A percentile compares a stretch with the other conserved stretches of the same genome.
phyloP scores from a whole-genome alignment of 2,888 invertebrate genomes.

The Rhogogaster chlorosoma region DNA sequence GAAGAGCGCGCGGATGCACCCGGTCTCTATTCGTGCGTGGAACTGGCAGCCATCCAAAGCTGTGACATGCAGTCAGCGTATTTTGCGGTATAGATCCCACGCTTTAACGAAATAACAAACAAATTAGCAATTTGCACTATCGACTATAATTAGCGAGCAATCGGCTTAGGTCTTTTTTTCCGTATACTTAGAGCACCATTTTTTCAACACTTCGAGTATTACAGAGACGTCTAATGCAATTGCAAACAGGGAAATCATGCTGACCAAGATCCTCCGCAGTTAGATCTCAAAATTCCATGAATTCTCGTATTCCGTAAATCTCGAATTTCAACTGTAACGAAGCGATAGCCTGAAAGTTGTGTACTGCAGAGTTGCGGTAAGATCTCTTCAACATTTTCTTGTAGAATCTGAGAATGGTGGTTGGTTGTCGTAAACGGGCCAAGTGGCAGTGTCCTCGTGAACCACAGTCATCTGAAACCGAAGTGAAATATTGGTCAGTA shows the following conservation, averaged over 20 bases:
- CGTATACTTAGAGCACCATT: neutral
- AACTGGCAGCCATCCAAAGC: conserved; percentile 25
- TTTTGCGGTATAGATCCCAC: conserved; percentile 11
- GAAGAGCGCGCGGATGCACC: conserved; percentile 54
- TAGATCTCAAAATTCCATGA: too few species aligned
- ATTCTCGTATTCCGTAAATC: too few species aligned
- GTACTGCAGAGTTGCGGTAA: neutral
- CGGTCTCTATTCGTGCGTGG: conserved; percentile 49
- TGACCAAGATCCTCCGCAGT: too few species aligned
- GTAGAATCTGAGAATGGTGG: neutral
- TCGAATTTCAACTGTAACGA: neutral
- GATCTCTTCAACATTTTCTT: neutral
- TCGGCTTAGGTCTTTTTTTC: neutral
- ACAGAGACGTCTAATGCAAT: neutral
- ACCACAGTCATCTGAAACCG: neutral
- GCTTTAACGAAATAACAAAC: neutral
- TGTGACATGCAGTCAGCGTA: conserved; percentile 28
- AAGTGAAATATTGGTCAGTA: neutral
- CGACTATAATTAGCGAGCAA: neutral
- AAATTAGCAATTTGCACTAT: neutral
- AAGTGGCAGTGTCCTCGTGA: neutral
- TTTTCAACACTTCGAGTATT: neutral
- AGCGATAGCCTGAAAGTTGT: neutral
- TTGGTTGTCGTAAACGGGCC: neutral
- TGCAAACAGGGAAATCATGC: neutral